Evolutionary conservation across 1,140 invertebrate species (phyloP), one percentile per base, ranked within the genome.

Genomic region (Cardiocondyla obscurior): DNA sequence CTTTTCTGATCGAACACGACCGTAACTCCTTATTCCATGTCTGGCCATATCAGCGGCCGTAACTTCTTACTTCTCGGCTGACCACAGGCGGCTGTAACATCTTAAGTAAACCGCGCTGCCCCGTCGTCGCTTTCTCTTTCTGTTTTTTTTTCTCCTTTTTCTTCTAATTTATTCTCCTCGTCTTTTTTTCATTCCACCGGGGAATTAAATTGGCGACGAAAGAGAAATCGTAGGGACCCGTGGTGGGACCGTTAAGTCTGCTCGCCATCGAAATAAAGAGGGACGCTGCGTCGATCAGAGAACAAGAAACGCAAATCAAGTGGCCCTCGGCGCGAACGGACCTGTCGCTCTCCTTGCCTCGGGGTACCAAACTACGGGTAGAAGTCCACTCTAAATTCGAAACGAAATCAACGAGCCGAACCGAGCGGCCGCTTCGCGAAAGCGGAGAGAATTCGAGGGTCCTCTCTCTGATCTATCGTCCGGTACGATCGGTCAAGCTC

Each of bases 331-430:
- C 69, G 69, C 69, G n/a, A n/a, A 30, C 64, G n/a, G 19, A 12
- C 39, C 19, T 46, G 7, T 74, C 44, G 30, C 55, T 74, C 69
- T 62, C 39, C 36, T 64, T 57, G 46, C 55, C 51, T 74, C 69
- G 86, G 87, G 84, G 65, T 85, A 85, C 89, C 90, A 86, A 86
- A 90, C 85, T 91, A 92, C 90, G 81, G 85, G 87, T 90, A 91
- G 92, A 76, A 91, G 86, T 92, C 90, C 92, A 93, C 92, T 94
- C 92, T 93, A 93, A 93, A 93, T 93, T 93, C 91, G 90, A 94
- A 93, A 93, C 91, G 86, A 92, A 91, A 91, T 87, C 81, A 85
- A 87, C 85, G 84, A 81, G 82, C 72, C 65, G 76, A 79, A 64
- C 44, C 57, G 57, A 62, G 81, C 74, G 74, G 81, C 57, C 57